Percentiles rank a stretch among this genome's conserved stretches.
Conservation (phyloP, 2,113 vertebrate species). For the Pithys albifrons region DNA sequence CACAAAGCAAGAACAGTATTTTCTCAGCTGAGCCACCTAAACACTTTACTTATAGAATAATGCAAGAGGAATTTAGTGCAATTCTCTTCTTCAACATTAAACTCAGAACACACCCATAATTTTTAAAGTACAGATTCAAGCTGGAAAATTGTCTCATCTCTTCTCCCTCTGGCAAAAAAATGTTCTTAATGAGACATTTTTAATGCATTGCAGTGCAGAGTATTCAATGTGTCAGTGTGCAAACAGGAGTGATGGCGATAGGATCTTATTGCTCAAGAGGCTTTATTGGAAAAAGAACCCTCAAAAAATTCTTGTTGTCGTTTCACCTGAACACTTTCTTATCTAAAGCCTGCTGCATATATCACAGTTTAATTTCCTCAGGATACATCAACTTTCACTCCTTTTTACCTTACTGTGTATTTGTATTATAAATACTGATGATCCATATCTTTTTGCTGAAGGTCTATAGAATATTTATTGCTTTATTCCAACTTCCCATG, state of each 20-base stretch:
- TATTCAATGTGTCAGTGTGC: background rate
- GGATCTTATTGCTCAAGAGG: background rate
- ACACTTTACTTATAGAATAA: background rate
- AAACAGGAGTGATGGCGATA: background rate
- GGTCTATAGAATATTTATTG: background rate
- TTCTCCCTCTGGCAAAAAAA: background rate
- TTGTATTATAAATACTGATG: background rate
- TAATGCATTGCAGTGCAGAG: background rate
- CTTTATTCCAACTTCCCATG: background rate
- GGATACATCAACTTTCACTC: background rate
- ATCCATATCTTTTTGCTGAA: background rate
- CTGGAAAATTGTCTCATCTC: background rate
- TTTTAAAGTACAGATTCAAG: background rate
- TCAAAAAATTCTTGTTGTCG: accelerated
- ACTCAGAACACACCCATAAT: background rate
- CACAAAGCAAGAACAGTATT: background rate
- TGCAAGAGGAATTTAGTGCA: background rate
- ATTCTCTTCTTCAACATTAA: background rate
- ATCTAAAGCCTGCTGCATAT: background rate
- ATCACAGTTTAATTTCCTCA: background rate
- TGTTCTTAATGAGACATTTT: background rate
- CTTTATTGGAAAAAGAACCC: background rate
- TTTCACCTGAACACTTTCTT: background rate
- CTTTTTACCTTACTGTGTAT: background rate
- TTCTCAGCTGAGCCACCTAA: background rate